These are phyloP conservation scores for Elegia similella DNA, from an alignment of 2,888 invertebrate species.

Conservation along the genomic window DNA sequence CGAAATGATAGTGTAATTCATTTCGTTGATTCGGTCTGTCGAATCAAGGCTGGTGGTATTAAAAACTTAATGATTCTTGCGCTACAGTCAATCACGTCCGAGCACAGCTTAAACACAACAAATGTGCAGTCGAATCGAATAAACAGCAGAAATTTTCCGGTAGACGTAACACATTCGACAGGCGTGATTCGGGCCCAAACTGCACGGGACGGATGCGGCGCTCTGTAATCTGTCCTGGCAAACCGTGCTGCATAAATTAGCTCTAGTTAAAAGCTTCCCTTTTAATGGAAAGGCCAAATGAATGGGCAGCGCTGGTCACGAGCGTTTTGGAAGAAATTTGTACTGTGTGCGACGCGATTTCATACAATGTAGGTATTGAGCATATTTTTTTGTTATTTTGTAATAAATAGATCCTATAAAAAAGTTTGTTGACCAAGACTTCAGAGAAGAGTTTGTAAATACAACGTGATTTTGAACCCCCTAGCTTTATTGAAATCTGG, in stretches of 20 bases:
- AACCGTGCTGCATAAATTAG: constrained; percentile 77
- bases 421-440: background rate
- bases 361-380: background rate
- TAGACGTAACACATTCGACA: constrained; percentile 56
- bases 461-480: too few species aligned
- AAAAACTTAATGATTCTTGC: background rate
- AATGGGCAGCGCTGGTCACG: constrained; percentile 58
- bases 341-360: constrained; percentile 1
- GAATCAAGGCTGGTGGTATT: too few species aligned
- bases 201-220: constrained; percentile 53
- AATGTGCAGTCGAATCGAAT: constrained; percentile 43
- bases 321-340: constrained; percentile 24
- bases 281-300: constrained; percentile 75
- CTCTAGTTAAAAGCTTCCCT: constrained; percentile 74
- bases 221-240: constrained; percentile 75
- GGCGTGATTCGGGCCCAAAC: constrained; percentile 56
- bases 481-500: too few species aligned
- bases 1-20: too few species aligned
- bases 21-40: too few species aligned
- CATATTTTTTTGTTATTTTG: too few species aligned
- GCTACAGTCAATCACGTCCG: background rate
- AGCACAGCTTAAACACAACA: constrained; percentile 13
- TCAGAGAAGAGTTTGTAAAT: background rate
- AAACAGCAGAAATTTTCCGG: constrained; percentile 54
- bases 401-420: too few species aligned